Percentiles rank a stretch among this genome's conserved stretches.
These are phyloP conservation scores for Cavia aperea DNA, from an alignment of 2,113 vertebrate genomes.

Conservation along the genomic window DNA sequence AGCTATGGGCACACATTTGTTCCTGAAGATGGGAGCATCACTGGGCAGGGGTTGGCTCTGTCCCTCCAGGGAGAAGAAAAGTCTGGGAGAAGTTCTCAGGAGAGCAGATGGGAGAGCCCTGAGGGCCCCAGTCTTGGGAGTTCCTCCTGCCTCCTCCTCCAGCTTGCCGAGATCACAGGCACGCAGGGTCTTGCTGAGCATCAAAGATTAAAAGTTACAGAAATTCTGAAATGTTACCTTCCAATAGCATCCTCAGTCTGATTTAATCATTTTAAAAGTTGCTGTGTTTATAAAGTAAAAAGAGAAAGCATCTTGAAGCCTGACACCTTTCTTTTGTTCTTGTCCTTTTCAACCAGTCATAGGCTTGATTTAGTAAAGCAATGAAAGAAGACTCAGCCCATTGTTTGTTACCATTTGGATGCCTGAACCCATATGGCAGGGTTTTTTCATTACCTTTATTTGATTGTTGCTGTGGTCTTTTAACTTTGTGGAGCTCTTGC, in stretches of 20 bases:
- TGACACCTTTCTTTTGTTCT: not conserved
- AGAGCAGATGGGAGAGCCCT: not conserved
- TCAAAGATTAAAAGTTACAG: not conserved
- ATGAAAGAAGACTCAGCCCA: not conserved
- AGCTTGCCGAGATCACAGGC: too few relatives aligned
- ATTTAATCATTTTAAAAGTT: not conserved
- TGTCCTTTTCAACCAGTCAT: not conserved
- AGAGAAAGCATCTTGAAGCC: not conserved
- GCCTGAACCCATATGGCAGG: not conserved
- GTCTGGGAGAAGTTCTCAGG: not conserved
- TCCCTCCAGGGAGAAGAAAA: not conserved
- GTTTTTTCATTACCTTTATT: not conserved
- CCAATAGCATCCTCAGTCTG: not conserved
- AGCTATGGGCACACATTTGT: fast-evolving
- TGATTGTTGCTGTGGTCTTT: not conserved
- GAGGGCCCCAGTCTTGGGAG: not conserved
- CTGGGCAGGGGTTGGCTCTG: not conserved
- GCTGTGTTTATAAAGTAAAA: not conserved
- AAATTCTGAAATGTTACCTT: not conserved
- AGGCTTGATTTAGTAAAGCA: not conserved
- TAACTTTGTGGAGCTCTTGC: not conserved
- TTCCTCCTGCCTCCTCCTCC: not conserved
- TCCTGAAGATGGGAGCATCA: too few relatives aligned
- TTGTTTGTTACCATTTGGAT: not conserved
- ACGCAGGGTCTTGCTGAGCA: not conserved